Percentiles rank a stretch among this genome's conserved stretches.
phyloP scores from a whole-genome alignment of 2,113 vertebrate species.

The Mus spicilegus region DNA sequence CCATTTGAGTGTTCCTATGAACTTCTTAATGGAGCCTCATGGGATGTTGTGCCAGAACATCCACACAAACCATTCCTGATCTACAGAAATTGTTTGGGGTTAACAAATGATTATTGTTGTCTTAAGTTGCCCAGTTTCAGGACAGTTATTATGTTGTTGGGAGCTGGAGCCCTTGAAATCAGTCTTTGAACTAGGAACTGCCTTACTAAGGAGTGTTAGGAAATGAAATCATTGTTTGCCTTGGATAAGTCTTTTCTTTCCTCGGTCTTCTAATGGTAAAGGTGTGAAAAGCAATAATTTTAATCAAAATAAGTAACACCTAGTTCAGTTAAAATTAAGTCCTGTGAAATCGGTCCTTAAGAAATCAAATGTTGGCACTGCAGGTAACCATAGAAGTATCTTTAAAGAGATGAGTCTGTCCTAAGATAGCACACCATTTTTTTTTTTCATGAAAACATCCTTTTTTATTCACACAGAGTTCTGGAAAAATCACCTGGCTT shows the following conservation, averaged over 20 bases:
- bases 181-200: background rate
- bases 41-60: background rate
- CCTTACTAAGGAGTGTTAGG: background rate
- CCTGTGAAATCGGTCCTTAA: background rate
- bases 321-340: slow-evolving; percentile 40
- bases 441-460: background rate
- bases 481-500: slow-evolving; percentile 37
- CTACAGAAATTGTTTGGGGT: background rate
- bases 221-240: background rate
- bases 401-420: slow-evolving; percentile 24
- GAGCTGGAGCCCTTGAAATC: background rate
- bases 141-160: background rate
- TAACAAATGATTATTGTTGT: background rate
- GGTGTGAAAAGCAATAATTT: slow-evolving; percentile 35
- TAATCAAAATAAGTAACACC: slow-evolving; percentile 2
- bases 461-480: slow-evolving; percentile 40
- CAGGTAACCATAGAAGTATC: background rate
- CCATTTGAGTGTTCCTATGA: background rate
- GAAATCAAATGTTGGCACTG: background rate
- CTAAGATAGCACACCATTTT: background rate
- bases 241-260: background rate
- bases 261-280: background rate
- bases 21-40: background rate
- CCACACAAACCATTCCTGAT: background rate
- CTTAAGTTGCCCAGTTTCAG: background rate